Evolutionary conservation across 2,797 vertebrate genomes (phyloP).

Genomic region (Bradypodion ventrale): DNA sequence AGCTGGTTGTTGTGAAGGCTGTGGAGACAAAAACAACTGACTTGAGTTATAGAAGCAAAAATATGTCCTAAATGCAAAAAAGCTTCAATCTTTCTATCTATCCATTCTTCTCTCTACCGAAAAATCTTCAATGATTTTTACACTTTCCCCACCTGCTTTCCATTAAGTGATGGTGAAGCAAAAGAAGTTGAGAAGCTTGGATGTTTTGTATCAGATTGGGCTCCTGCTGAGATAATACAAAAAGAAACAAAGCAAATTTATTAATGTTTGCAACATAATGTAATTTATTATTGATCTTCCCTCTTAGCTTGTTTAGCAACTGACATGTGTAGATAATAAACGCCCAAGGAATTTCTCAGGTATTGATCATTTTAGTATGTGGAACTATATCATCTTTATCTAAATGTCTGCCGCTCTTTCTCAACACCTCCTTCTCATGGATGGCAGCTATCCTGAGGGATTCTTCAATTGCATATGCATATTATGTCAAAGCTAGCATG

Average conservation of each 20-base stretch:
- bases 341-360: slow-evolving; percentile 49
- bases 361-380: slow-evolving; percentile 47
- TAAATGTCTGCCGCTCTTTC: neutral
- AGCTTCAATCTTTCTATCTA: neutral
- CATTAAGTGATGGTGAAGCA: slow-evolving; percentile 23
- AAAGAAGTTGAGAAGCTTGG: slow-evolving; percentile 33
- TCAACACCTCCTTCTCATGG: neutral
- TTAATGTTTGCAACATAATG: slow-evolving; percentile 46
- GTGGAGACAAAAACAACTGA: neutral
- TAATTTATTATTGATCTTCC: slow-evolving; percentile 62
- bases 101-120: neutral
- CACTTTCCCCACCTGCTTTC: slow-evolving; percentile 29
- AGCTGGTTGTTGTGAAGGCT: neutral
- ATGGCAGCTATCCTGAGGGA: slow-evolving; percentile 37
- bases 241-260: slow-evolving; percentile 54
- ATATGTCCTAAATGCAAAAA: neutral
- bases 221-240: slow-evolving; percentile 7
- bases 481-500: neutral
- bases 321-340: slow-evolving; percentile 41
- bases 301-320: slow-evolving; percentile 44
- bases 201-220: slow-evolving; percentile 44
- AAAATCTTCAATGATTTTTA: neutral
- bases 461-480: slow-evolving; percentile 56
- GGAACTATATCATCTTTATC: slow-evolving; percentile 25
- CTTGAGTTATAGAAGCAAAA: slow-evolving; percentile 4